Evolutionary conservation across 2,113 vertebrate genomes (phyloP), one percentile per base, ranked within the genome.

Genomic region (Sterna hirundo): DNA sequence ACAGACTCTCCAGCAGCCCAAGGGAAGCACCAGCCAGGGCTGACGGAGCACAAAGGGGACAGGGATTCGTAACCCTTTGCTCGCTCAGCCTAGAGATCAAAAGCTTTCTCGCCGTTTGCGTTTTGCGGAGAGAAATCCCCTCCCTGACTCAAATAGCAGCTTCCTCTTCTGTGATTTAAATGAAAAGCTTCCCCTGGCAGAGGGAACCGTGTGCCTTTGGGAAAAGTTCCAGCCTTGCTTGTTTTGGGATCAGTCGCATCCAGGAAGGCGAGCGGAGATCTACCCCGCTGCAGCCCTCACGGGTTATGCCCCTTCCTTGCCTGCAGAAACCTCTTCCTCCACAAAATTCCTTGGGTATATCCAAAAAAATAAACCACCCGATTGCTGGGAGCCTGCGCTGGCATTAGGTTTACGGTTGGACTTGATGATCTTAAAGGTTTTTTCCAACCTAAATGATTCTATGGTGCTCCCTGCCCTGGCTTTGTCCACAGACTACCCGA

Each of bases 1-100:
- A 61, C 20, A 22, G 60, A 62, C 16, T 36, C 23, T 10, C 23
- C n/a, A 13, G 38, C 61, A 64, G 3, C 13, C 22, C 14, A 22
- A 42, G 7, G 26, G 58, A 19, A 47, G 52, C 16, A 6, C 27
- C 7, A 30, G 2, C 21, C 21, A 1, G 7, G 7, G 46, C 60
- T 64, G 40, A 0, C 3, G 8, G 42, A 4, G 17, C 36, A 16
- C 25, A 7, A 10, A 11, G 5, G 0, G 13, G 10, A 11, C 4
- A 1, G 27, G 38, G 42, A n/a, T 13, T 21, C 2, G 34, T 32
- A 38, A 1, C 16, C 16, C 10, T 44, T 27, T 0, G 32, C 68
- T 8, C 9, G 54, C 70, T 65, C 74, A 36, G 83, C 81, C 3
- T 29, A 1, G 13, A n/a, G 23, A 87, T 14, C 52, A 19, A 47